Evolutionary conservation across 2,888 invertebrate species (phyloP).

Genomic region (Maniola hyperantus): DNA sequence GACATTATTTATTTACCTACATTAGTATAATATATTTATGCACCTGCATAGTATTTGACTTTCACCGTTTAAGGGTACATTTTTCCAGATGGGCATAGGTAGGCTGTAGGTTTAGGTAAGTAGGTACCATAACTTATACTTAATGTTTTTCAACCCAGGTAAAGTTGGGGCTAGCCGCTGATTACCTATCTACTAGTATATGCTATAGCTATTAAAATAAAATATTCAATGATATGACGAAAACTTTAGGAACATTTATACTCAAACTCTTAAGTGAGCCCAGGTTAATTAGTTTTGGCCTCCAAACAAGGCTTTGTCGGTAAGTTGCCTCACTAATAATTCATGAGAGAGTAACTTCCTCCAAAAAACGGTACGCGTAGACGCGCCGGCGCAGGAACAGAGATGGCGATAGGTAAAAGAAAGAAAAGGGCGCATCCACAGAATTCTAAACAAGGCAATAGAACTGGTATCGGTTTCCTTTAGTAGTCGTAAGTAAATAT

Average conservation of each 20-base stretch:
- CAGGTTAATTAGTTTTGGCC: slow-evolving; percentile 77
- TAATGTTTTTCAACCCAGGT: too few species aligned
- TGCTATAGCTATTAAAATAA: not conserved
- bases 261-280: slow-evolving; percentile 69
- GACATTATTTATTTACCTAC: too few species aligned
- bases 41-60: too few species aligned
- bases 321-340: slow-evolving; percentile 66
- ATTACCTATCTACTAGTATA: not conserved
- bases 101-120: too few species aligned
- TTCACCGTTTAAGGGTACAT: too few species aligned
- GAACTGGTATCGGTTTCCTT: too few species aligned
- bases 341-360: slow-evolving; percentile 69
- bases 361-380: slow-evolving; percentile 65
- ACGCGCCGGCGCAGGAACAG: slow-evolving; percentile 73
- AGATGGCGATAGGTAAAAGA: slow-evolving; percentile 49
- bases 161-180: too few species aligned
- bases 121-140: too few species aligned
- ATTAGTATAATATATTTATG: too few species aligned
- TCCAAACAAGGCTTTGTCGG: slow-evolving; percentile 80
- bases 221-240: not conserved
- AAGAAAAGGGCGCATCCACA: slow-evolving; percentile 42
- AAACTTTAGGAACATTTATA: slow-evolving; percentile 32
- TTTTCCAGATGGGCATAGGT: too few species aligned
- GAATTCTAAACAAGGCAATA: too few species aligned
- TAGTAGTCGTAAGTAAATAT: too few species aligned